Percentiles rank a stretch among this genome's conserved stretches.
Evolutionary conservation across 23 tunicate genomes (phyloP).

Genomic region (Halocynthia roretzi): DNA sequence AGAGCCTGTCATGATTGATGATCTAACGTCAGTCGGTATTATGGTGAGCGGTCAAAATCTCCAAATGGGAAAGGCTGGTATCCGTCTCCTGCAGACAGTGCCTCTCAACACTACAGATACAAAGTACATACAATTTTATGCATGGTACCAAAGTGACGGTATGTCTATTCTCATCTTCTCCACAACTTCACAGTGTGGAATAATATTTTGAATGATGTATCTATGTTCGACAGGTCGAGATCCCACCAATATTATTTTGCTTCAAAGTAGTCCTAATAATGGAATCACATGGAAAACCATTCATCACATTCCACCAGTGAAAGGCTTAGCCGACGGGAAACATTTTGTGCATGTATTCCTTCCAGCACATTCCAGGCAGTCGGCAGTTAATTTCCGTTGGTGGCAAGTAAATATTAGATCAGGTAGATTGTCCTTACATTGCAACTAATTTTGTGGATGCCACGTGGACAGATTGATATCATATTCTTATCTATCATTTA

Average conservation of each 20-base stretch:
- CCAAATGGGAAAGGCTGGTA: slow-evolving; percentile 53
- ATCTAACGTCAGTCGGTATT: slow-evolving; percentile 24
- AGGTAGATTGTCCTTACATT: slow-evolving; percentile 15
- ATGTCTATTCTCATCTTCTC: slow-evolving; percentile 1
- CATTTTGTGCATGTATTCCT: slow-evolving; percentile 36
- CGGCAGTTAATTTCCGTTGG: slow-evolving; percentile 31
- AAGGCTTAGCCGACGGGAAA: background rate
- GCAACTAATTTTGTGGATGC: too few species aligned
- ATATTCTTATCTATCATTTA: too few species aligned
- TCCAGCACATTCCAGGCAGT: slow-evolving; percentile 9
- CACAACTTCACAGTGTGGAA: background rate
- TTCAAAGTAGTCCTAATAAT: slow-evolving; percentile 42
- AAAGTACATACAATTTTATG: slow-evolving; percentile 57
- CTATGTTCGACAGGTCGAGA: background rate
- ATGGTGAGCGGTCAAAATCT: slow-evolving; percentile 37
- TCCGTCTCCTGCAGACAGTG: slow-evolving; percentile 53
- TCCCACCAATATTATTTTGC: slow-evolving; percentile 1
- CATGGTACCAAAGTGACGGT: background rate
- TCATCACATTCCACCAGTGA: background rate
- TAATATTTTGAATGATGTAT: background rate
- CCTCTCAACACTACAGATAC: slow-evolving; percentile 78
- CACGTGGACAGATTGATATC: background rate
- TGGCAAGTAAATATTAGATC: slow-evolving; percentile 32
- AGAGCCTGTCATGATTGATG: slow-evolving; percentile 6
- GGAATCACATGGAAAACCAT: slow-evolving; percentile 82